Percentiles rank a stretch among this genome's conserved stretches.
Conservation (phyloP, 2,888 invertebrate genomes). For the Caenorhabditis uteleia region DNA sequence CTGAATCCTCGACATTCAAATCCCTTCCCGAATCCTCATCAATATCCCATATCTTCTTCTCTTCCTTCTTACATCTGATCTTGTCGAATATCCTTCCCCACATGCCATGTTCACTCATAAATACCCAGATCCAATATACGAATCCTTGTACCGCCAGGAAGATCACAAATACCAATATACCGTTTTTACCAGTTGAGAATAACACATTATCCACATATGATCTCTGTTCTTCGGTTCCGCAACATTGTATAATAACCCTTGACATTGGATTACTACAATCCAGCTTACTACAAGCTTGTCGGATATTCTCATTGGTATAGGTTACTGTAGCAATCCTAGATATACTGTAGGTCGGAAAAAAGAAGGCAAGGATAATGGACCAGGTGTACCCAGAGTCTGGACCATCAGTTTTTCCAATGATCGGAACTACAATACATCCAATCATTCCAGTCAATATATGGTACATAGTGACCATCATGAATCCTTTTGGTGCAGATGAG, state of each 20-base stretch:
- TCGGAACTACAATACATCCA: constrained; percentile 61
- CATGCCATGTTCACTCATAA: constrained; percentile 29
- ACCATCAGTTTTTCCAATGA: constrained; percentile 51
- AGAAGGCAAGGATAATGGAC: constrained; percentile 41
- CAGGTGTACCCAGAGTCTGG: constrained; percentile 29
- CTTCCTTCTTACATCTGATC: constrained; percentile 13
- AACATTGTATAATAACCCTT: constrained; percentile 31
- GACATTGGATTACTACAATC: constrained; percentile 45
- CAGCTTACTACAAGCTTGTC: constrained; percentile 50
- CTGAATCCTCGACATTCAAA: constrained; percentile 51
- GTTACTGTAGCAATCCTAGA: constrained; percentile 40
- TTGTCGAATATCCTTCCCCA: constrained; percentile 11
- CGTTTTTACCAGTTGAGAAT: constrained; percentile 33
- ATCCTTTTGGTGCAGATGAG: constrained; percentile 63
- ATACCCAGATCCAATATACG: constrained; percentile 45
- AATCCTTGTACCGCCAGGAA: constrained; percentile 52
- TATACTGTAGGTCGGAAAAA: constrained; percentile 47
- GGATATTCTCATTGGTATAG: constrained; percentile 57
- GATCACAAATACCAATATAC: constrained; percentile 48
- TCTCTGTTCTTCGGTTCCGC: constrained; percentile 31
- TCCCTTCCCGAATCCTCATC: constrained; percentile 11
- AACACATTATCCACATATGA: constrained; percentile 47
- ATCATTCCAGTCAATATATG: constrained; percentile 63
- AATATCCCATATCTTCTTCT: constrained; percentile 17
- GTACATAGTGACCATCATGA: constrained; percentile 62